A percentile compares a stretch with the other conserved stretches of the same genome.
Evolutionary conservation across 2,113 vertebrate genomes (phyloP).

Genomic region (Rhinopomastus cyanomelas): DNA sequence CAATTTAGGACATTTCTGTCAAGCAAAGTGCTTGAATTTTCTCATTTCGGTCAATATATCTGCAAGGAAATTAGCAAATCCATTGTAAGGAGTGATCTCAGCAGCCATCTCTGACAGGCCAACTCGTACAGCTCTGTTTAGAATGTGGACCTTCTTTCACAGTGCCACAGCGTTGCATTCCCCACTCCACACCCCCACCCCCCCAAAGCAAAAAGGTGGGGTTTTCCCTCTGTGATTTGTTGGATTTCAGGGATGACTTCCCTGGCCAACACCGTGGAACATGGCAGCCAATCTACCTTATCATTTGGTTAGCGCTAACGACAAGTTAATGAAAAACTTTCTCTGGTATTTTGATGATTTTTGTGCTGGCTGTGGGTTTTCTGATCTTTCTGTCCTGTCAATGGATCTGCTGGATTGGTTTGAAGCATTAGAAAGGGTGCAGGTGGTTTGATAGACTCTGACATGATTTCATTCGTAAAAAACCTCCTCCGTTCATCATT

Average conservation of each 20-base stretch:
- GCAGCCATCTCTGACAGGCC: not conserved
- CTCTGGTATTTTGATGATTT: not conserved
- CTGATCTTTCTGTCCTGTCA: not conserved
- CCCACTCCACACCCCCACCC: too few species aligned
- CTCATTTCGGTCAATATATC: not conserved
- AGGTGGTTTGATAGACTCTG: not conserved
- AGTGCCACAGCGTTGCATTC: not conserved
- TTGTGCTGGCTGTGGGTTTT: not conserved
- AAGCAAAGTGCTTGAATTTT: not conserved
- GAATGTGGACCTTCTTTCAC: not conserved
- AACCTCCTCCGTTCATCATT: not conserved
- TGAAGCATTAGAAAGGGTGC: not conserved
- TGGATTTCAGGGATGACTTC: not conserved
- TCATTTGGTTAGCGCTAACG: not conserved
- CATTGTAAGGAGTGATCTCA: slow-evolving; percentile 6
- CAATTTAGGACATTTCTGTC: not conserved
- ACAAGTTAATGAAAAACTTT: not conserved
- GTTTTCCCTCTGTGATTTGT: not conserved
- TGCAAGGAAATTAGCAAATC: too few species aligned
- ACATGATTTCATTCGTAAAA: not conserved
- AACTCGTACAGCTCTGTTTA: not conserved
- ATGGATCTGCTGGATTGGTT: not conserved
- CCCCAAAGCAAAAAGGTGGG: rapidly evolving
- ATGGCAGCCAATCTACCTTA: not conserved
- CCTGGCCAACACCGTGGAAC: not conserved